Base-by-base conservation (phyloP, 2,797 vertebrate species). In the Brachyrhaphis roseni region DNA sequence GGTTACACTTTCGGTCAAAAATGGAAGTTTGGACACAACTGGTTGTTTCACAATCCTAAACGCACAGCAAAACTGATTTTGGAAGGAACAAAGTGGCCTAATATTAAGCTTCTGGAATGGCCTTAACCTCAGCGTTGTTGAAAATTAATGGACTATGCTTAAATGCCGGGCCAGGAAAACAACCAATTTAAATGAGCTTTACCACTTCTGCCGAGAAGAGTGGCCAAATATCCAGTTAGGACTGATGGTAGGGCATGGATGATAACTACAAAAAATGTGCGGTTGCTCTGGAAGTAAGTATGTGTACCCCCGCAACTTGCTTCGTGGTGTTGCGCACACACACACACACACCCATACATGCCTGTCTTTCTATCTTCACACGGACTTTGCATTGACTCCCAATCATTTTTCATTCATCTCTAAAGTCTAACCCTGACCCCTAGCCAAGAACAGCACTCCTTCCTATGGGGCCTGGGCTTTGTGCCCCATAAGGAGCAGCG, bases 41-140 rank as follows among this genome's bases (percentile, higher is more conserved):
- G 20, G 11, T 1, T 70, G 66, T 70, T 43, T 70, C 20, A 41
- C 20, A 41, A 26, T 70, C 11, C 10, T 41, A 43, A 70, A 45
- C 1, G 12, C 66, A 43, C 5, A 26, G 41, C 66, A 45, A 70
- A 70, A 45, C 66, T 70, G 39, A 23, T 43, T n/a, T 70, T 43
- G 41, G 41, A 70, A 70, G 16, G 41, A 43, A 43, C 7, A n/a
- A n/a, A 70, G 41, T 26, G 43, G 66, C 41, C 41, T 45, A 16
- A 70, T 26, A 70, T 70, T 70, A 43, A n/a, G 23, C 26, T 45
- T n/a, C 88, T 88, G 83, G 80, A 70, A 70, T 70, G 23, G 23
- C 66, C 43, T 8, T 76, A 34, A 74, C 73, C 20, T 53, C 72
- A 39, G 76, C 62, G 45, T 66, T 49, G 78, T 68, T 34, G 57